Percentiles rank a stretch among this genome's conserved stretches.
These are phyloP conservation scores for Ditula angustiorana DNA, from an alignment of 2,888 invertebrate genomes.

Conservation along the genomic window DNA sequence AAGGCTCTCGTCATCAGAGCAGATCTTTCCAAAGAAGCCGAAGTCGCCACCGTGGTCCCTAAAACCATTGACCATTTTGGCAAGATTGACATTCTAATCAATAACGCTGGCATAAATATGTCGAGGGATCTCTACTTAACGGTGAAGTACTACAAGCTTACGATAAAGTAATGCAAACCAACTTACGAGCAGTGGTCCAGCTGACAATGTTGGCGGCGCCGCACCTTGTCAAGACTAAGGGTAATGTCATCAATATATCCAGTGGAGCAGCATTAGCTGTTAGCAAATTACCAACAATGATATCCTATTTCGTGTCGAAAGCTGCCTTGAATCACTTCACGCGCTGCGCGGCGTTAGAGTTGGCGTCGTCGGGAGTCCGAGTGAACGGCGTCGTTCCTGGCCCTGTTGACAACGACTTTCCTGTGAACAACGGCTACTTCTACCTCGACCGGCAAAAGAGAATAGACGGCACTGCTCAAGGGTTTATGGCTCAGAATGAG, in stretches of 20 bases:
- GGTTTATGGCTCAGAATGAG: not conserved
- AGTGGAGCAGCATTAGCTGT: not conserved
- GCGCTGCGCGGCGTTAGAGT: not conserved
- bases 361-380: not conserved
- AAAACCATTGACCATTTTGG: constrained; percentile 54
- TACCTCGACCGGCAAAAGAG: not conserved
- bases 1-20: constrained; percentile 50
- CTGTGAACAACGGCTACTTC: not conserved
- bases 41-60: constrained; percentile 48
- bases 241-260: not conserved
- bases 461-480: not conserved
- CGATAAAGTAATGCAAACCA: not conserved
- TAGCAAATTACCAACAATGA: not conserved
- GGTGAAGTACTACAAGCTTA: not conserved
- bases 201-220: constrained; percentile 2
- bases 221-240: not conserved
- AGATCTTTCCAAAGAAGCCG: constrained; percentile 55
- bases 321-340: not conserved
- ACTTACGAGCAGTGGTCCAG: not conserved
- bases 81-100: constrained; percentile 57
- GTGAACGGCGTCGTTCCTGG: not conserved
- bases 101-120: not conserved
- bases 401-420: not conserved
- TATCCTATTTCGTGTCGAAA: not conserved
- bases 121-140: not conserved